Conservation (phyloP, 30 jellyfish, hydroid and myxozoan species). For the Rhopilema esculentum region DNA sequence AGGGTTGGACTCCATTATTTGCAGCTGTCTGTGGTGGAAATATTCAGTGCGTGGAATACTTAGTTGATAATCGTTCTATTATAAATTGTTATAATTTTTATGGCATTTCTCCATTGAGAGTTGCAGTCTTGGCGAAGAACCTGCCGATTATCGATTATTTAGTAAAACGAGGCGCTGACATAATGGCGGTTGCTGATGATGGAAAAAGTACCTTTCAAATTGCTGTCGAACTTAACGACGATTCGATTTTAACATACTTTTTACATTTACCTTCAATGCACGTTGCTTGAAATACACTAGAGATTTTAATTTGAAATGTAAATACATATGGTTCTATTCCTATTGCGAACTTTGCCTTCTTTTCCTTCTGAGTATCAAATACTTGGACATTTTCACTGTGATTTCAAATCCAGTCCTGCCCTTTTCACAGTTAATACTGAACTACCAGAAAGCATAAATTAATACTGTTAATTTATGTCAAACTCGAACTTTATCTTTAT, state of each 20-base stretch:
- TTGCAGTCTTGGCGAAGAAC: constrained; percentile 65
- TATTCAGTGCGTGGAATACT: constrained; percentile 40
- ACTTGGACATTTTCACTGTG: too few species aligned
- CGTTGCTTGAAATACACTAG: not conserved
- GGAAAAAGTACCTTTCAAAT: constrained; percentile 74
- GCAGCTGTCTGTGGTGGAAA: constrained; percentile 85
- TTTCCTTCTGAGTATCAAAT: too few species aligned
- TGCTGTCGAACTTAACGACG: constrained; percentile 71
- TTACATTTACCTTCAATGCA: constrained; percentile 59
- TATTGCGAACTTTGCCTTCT: too few species aligned
- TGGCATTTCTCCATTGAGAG: constrained; percentile 70
- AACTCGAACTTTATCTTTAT: too few species aligned
- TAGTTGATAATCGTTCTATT: constrained; percentile 29
- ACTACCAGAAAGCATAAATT: too few species aligned
- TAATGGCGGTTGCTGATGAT: constrained; percentile 59
- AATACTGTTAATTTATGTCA: too few species aligned
- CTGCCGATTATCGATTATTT: constrained; percentile 46
- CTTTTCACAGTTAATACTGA: too few species aligned
- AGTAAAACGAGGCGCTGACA: constrained; percentile 72
- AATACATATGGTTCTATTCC: too few species aligned
- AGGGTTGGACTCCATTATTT: constrained; percentile 82
- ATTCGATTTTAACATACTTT: constrained; percentile 52
- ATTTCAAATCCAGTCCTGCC: too few species aligned
- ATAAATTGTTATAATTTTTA: constrained; percentile 38
- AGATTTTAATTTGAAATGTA: not conserved